These are phyloP conservation scores for Philonicus albiceps DNA, from an alignment of 2,888 invertebrate species.

Conservation along the genomic window DNA sequence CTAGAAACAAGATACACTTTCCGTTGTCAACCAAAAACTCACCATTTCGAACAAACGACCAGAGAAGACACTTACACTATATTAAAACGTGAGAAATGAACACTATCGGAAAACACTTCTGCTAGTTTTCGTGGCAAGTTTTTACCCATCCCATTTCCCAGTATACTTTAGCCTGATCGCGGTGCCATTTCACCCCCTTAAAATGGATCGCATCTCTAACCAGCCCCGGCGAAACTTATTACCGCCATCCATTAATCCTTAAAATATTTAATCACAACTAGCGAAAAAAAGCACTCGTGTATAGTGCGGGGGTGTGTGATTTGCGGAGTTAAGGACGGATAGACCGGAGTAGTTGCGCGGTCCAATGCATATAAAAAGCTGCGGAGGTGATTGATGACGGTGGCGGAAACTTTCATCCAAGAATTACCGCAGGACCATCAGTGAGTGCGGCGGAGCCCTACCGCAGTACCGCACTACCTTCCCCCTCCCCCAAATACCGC, in stretches of 20 bases:
- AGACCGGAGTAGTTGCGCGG: neutral
- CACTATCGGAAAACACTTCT: neutral
- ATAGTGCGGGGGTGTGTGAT: neutral
- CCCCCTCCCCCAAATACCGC: too few relatives aligned
- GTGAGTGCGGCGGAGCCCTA: neutral
- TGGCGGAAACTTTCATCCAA: neutral
- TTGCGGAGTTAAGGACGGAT: neutral
- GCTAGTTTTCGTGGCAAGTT: neutral
- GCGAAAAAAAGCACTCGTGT: neutral
- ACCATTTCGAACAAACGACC: neutral
- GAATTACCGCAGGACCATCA: constrained; percentile 8
- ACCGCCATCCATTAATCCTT: constrained; percentile 3
- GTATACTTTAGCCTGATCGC: neutral
- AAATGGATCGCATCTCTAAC: neutral
- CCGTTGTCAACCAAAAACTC: neutral
- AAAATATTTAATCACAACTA: constrained; percentile 14
- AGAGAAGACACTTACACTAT: neutral
- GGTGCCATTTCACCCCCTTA: neutral
- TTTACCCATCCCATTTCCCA: neutral
- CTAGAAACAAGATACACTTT: neutral
- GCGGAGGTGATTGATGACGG: constrained; percentile 13
- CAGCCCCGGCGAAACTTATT: neutral
- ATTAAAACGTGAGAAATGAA: neutral
- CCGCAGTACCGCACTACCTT: neutral
- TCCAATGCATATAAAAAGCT: constrained; percentile 19